Evolutionary conservation across 1,140 invertebrate species (phyloP).

Genomic region (Sesamia nonagrioides): DNA sequence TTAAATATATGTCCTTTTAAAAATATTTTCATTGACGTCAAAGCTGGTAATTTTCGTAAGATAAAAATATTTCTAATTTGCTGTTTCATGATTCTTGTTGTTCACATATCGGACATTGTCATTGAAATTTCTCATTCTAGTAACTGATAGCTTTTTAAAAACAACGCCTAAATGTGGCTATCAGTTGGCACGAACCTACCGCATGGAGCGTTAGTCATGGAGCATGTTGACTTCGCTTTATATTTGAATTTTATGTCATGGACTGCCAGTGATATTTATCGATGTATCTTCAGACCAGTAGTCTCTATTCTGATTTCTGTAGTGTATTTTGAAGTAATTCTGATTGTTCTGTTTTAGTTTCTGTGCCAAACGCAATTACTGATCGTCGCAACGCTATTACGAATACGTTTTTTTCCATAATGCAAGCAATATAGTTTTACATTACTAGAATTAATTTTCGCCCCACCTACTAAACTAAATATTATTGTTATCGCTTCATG

Average conservation of each 20-base stretch:
- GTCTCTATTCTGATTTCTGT: background rate
- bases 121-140: background rate
- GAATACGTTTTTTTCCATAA: no score
- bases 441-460: background rate
- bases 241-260: conserved; percentile 16
- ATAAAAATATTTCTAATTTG: background rate
- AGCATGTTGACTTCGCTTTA: background rate
- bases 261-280: background rate
- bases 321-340: no score
- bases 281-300: background rate
- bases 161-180: background rate
- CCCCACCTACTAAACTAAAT: background rate
- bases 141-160: background rate
- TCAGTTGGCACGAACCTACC: background rate
- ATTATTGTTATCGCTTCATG: conserved; percentile 9
- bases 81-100: background rate
- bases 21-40: no score
- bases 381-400: no score
- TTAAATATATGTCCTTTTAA: no score
- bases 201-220: conserved; percentile 16
- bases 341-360: no score
- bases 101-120: background rate
- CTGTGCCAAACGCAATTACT: no score
- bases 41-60: no score
- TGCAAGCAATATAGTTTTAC: no score